These are phyloP conservation scores for Chitala chitala DNA, from an alignment of 2,113 vertebrate species.

Conservation along the genomic window DNA sequence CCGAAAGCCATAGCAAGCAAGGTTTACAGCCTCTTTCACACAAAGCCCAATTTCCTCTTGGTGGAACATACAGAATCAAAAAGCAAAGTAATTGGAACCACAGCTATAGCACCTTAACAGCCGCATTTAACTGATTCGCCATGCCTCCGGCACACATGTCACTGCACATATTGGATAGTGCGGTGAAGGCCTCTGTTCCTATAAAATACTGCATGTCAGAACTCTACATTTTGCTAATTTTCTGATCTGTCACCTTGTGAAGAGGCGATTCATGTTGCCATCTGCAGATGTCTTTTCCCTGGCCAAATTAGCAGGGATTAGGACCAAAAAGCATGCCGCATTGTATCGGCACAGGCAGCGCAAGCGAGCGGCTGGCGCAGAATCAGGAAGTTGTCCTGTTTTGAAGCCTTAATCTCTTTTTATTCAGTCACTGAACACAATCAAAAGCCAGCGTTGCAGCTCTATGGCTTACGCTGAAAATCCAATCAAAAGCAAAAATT, in stretches of 20 bases:
- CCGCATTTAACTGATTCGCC: background rate
- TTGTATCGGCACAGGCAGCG: background rate
- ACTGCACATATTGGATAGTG: background rate
- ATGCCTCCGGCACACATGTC: background rate
- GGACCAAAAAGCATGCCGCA: background rate
- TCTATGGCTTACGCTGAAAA: conserved; percentile 5
- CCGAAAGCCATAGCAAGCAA: background rate
- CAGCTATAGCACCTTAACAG: background rate
- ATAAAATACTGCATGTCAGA: no score
- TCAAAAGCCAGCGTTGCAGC: conserved; percentile 7
- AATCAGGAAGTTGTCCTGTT: conserved; percentile 16
- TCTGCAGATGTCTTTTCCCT: background rate
- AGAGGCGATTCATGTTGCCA: background rate
- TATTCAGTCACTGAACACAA: conserved; percentile 16
- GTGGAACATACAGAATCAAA: background rate
- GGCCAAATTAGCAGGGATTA: conserved; percentile 17
- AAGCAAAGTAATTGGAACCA: background rate
- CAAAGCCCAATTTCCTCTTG: background rate
- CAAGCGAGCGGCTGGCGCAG: background rate
- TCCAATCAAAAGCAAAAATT: conserved; percentile 11
- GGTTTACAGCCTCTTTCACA: background rate
- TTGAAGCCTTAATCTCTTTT: conserved; percentile 11
- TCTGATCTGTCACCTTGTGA: conserved; percentile 4
- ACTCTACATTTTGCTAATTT: background rate
- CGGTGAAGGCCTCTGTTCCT: background rate